Base-by-base conservation (phyloP, 2,888 invertebrate genomes). In the Auanema freiburgensis region DNA sequence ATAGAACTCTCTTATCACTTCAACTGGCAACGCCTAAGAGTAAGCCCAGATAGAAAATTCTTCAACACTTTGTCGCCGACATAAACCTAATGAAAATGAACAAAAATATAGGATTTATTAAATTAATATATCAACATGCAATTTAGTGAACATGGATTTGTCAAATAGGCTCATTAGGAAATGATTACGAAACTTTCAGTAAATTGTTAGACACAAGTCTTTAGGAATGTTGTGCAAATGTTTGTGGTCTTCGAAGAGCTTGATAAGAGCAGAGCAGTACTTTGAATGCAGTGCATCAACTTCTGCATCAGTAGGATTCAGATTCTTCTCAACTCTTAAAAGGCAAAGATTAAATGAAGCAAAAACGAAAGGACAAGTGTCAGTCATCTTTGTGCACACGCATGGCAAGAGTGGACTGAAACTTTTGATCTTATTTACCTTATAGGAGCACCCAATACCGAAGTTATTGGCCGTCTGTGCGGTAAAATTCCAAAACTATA, bases 401-500 rank as follows among this genome's bases (percentile, higher is more conserved):
- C 4, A 33, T 5, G 33, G 33, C 33, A 33, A 33, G 33, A 46
- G n/a, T 10, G 46, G 6, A 46, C 46, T 46, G 33, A 33, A 33
- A 33, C 33, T 8, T 33, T 33, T 5, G 33, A 33, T 5, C 33
- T 33, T 33, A 8, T 33, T 51, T 54, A 74, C 67, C 65, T 46
- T 43, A 75, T 77, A 1, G 77, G 76, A 18, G 58, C 66, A 18
- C 77, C 77, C 2, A 77, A 57, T 51, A 96, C 91, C 77, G 92
- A 91, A 18, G 90, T 89, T 49, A 96, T 88, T 0, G 91, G 91
- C 66, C 87, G 64, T 44, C 74, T 61, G 57, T 55, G 66, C 0
- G 96, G 94, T 57, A 96, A 85, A 6, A 93, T 84, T 0, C 95
- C 96, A 83, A 91, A 91, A 0, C 89, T 89, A 83, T 95, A 94